Percentiles rank a stretch among this genome's conserved stretches.
These are phyloP conservation scores for Pammene fasciana DNA, from an alignment of 2,888 invertebrate genomes.

Conservation along the genomic window DNA sequence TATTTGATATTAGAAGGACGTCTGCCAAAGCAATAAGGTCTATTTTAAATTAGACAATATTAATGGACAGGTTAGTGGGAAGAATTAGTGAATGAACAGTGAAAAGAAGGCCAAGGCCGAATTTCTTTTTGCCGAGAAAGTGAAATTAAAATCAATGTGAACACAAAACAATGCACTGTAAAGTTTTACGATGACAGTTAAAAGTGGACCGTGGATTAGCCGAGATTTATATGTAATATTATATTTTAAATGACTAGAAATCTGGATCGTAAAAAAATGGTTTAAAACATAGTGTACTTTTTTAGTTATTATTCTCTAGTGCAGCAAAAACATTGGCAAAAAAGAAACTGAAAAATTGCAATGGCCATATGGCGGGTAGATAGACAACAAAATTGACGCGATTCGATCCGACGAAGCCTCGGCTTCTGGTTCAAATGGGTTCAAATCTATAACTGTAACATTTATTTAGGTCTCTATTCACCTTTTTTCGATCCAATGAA, in stretches of 20 bases:
- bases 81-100: constrained; percentile 12
- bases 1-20: background rate
- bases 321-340: no score
- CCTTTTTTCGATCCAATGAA: background rate
- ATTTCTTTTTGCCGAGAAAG: constrained; percentile 35
- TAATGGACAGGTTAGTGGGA: constrained; percentile 9
- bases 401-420: no score
- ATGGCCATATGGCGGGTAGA: no score
- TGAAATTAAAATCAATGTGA: constrained; percentile 18
- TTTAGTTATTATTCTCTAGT: no score
- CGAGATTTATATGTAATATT: background rate
- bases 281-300: no score
- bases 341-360: no score
- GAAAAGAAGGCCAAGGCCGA: constrained; percentile 31
- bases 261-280: no score
- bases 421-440: no score
- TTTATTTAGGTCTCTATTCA: no score
- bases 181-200: background rate
- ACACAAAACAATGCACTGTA: constrained; percentile 1
- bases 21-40: background rate
- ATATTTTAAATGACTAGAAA: background rate
- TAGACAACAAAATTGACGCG: no score
- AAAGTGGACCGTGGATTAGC: background rate
- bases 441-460: no score
- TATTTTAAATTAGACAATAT: background rate